Conservation (phyloP, 2,888 invertebrate species). For the Penaeus monodon region DNA sequence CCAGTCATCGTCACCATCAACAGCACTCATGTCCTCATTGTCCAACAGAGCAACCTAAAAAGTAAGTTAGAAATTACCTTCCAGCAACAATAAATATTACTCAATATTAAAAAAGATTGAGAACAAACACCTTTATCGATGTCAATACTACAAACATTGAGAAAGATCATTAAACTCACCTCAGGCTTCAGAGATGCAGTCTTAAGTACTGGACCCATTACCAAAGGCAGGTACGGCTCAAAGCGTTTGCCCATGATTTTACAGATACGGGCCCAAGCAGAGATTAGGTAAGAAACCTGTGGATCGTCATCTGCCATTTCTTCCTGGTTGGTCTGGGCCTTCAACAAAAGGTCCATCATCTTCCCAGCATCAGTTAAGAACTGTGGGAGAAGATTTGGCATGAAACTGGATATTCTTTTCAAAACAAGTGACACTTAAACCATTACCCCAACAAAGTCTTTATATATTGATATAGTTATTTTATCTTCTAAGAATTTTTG, state of each 20-base stretch:
- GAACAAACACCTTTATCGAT: slow-evolving; percentile 13
- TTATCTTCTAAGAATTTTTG: too few relatives aligned
- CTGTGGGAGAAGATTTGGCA: slow-evolving; percentile 67
- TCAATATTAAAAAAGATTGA: too few relatives aligned
- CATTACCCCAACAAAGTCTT: too few relatives aligned
- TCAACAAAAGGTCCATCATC: slow-evolving; percentile 93
- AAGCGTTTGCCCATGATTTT: slow-evolving; percentile 91
- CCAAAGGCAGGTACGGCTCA: slow-evolving; percentile 90
- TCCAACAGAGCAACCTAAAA: slow-evolving; percentile 61
- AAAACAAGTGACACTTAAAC: too few relatives aligned
- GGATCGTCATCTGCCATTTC: slow-evolving; percentile 92
- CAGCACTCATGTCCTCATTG: slow-evolving; percentile 76
- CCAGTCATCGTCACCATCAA: slow-evolving; percentile 91
- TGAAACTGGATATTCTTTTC: too few relatives aligned
- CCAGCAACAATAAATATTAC: too few relatives aligned
- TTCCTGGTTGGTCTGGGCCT: slow-evolving; percentile 87
- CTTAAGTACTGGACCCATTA: slow-evolving; percentile 94
- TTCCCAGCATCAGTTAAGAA: slow-evolving; percentile 87
- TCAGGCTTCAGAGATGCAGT: slow-evolving; percentile 94
- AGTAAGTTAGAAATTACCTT: neutral
- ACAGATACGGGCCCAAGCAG: slow-evolving; percentile 99
- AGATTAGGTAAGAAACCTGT: slow-evolving; percentile 96
- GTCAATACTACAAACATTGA: neutral
- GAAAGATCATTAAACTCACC: slow-evolving; percentile 71
- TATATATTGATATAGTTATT: too few relatives aligned